A percentile compares a stretch with the other conserved stretches of the same genome.
Conservation (phyloP, 2,888 invertebrate species). For the Timandra comae region DNA sequence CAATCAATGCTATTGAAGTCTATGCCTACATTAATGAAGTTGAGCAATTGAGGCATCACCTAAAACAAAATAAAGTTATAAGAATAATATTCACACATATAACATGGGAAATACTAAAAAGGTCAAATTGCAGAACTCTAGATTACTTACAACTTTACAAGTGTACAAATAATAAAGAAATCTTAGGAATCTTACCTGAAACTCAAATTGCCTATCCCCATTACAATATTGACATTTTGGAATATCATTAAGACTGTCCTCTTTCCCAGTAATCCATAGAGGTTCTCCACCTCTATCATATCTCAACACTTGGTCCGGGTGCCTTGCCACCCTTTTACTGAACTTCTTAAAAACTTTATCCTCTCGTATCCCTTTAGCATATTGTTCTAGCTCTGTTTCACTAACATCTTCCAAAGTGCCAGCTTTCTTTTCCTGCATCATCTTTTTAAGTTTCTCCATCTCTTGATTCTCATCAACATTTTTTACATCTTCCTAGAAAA, state of each 20-base stretch:
- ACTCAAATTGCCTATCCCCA: conserved; percentile 89
- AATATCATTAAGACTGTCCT: conserved; percentile 60
- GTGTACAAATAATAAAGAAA: no score
- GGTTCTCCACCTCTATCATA: conserved; percentile 88
- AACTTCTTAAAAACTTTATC: conserved; percentile 90
- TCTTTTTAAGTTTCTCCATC: conserved; percentile 59
- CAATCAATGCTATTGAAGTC: conserved; percentile 85
- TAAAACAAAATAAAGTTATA: no score
- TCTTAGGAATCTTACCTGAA: conserved; percentile 88
- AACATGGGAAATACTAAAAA: no score
- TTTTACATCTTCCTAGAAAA: conserved; percentile 44
- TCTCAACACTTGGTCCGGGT: conserved; percentile 89
- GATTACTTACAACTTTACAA: no score
- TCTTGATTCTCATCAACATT: conserved; percentile 70
- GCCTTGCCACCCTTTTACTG: conserved; percentile 79
- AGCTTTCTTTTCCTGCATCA: conserved; percentile 75
- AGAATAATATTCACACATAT: no score
- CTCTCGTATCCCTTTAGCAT: conserved; percentile 76
- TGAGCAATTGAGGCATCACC: conserved; percentile 89
- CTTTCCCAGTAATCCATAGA: conserved; percentile 87
- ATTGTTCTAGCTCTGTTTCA: conserved; percentile 82
- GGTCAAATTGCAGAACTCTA: no score
- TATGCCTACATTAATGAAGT: conserved; percentile 80
- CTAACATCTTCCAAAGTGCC: conserved; percentile 79
- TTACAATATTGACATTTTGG: conserved; percentile 87